Base-by-base conservation (phyloP, 2,797 vertebrate genomes). In the Parotocinclus haroldoi region DNA sequence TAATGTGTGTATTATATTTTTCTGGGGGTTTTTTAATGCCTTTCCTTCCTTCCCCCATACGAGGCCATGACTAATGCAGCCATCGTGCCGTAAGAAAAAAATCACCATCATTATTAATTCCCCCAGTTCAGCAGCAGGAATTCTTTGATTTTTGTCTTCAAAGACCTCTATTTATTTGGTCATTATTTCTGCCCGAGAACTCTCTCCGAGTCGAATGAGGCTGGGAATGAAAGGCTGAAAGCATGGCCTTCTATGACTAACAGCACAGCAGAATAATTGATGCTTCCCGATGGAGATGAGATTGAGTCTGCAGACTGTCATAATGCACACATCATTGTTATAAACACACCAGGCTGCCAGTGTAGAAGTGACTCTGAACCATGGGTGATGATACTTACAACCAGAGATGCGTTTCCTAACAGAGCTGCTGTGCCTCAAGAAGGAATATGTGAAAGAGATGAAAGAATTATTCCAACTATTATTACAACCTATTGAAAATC, bases 61-160 rank as follows among this genome's bases (percentile, higher is more conserved):
- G 76, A 78, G 79, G 82, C 82, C 86, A 79, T 68, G 75, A 86
- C 78, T 85, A 82, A 78, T 80, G 78, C 67, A 76, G 81, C 80
- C 75, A 83, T 83, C 81, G 76, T 79, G 70, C 82, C 84, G 77
- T 81, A 89, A 78, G 54, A 69, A 45, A 49, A 52, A 27, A 27
- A 58, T 13, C 83, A 82, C 70, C 79, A 75, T 82, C 83, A 84
- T 87, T 89, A 86, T 85, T 82, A 84, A 73, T 84, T 86, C 72
- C 77, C 72, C 83, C 79, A 72, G 87, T 83, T 75, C 76, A 75
- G 69, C 71, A 72, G 77, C 75, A 85, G 79, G 69, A 73, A 83
- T 85, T 79, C 81, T 86, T 83, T 86, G 79, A 84, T 87, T 81
- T 76, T 48, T 67, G 75, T 79, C 79, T 82, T 81, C 76, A 82